phyloP scores from a whole-genome alignment of 2,888 invertebrate genomes.

The Aquatica leii region DNA sequence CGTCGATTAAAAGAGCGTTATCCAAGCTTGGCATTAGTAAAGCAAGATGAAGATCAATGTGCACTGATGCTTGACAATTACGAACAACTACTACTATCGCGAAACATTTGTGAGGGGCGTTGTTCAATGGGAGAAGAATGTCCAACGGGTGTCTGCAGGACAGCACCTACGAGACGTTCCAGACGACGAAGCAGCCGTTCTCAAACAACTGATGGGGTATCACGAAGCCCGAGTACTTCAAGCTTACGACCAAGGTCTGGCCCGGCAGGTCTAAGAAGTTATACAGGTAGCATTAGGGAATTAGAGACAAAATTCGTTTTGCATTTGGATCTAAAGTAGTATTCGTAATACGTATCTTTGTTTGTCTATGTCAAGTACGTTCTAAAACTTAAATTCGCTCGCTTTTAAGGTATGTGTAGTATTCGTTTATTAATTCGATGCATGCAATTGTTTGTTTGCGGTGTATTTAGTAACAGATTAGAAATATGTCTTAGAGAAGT shows the following conservation, averaged over 20 bases:
- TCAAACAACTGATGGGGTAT: constrained; percentile 51
- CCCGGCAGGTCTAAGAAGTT: constrained; percentile 80
- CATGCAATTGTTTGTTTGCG: neutral
- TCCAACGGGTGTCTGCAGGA: constrained; percentile 72
- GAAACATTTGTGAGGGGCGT: constrained; percentile 87
- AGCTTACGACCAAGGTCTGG: constrained; percentile 76
- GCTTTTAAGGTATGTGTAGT: constrained; percentile 1
- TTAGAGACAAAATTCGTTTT: constrained; percentile 7
- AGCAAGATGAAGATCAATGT: constrained; percentile 79
- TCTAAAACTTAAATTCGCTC: neutral
- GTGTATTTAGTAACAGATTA: neutral
- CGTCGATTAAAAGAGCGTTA: constrained; percentile 84
- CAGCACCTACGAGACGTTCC: constrained; percentile 45
- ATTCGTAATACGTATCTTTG: neutral
- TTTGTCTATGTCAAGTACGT: constrained; percentile 11
- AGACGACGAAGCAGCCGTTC: constrained; percentile 49
- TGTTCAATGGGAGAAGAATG: constrained; percentile 85
- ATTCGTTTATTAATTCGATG: neutral
- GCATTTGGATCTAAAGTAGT: constrained; percentile 8
- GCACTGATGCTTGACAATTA: constrained; percentile 82
- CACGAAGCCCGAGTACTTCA: constrained; percentile 57
- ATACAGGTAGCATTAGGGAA: constrained; percentile 64
- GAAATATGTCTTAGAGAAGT: too few relatives aligned
- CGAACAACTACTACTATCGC: constrained; percentile 79
- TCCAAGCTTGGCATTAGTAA: constrained; percentile 77